Conservation (phyloP, 2,797 vertebrate genomes). For the Prunella strophiata region DNA sequence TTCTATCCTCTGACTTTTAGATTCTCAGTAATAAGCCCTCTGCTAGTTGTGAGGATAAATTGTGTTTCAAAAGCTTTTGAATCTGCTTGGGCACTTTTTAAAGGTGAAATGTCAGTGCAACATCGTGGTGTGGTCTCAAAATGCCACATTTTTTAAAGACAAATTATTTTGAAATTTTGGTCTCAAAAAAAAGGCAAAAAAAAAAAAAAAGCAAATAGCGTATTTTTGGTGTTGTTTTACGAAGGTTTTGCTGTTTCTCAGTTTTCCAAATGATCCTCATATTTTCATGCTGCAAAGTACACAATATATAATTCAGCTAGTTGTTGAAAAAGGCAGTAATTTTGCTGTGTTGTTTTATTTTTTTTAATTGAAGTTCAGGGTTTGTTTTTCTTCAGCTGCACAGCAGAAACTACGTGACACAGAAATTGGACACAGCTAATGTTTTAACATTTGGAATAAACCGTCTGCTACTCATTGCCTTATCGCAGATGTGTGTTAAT, state of each 20-base stretch:
- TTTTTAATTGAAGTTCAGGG: slow-evolving; percentile 61
- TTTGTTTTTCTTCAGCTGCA: slow-evolving; percentile 58
- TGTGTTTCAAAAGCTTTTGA: slow-evolving; percentile 63
- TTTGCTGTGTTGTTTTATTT: slow-evolving; percentile 17
- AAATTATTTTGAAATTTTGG: background rate
- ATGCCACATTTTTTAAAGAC: background rate
- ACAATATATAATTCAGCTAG: slow-evolving; percentile 34
- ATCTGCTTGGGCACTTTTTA: slow-evolving; percentile 31
- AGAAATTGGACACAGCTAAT: slow-evolving; percentile 63
- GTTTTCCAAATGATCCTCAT: background rate
- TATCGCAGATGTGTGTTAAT: slow-evolving; percentile 69
- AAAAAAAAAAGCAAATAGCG: background rate
- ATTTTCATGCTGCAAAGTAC: slow-evolving; percentile 25
- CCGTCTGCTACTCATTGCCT: slow-evolving; percentile 58
- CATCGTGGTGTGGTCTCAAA: background rate
- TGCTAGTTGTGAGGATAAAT: slow-evolving; percentile 58
- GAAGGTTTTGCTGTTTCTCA: background rate
- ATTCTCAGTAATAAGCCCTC: slow-evolving; percentile 63
- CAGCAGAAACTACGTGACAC: slow-evolving; percentile 58
- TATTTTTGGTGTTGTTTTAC: background rate
- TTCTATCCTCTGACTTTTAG: slow-evolving; percentile 66
- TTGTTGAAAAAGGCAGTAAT: slow-evolving; percentile 33
- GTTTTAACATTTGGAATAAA: slow-evolving; percentile 65
- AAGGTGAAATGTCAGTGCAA: slow-evolving; percentile 61
- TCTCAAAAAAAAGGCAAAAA: background rate